Evolutionary conservation across 2,888 invertebrate species (phyloP).

Genomic region (Prostheceraeus crozeri): DNA sequence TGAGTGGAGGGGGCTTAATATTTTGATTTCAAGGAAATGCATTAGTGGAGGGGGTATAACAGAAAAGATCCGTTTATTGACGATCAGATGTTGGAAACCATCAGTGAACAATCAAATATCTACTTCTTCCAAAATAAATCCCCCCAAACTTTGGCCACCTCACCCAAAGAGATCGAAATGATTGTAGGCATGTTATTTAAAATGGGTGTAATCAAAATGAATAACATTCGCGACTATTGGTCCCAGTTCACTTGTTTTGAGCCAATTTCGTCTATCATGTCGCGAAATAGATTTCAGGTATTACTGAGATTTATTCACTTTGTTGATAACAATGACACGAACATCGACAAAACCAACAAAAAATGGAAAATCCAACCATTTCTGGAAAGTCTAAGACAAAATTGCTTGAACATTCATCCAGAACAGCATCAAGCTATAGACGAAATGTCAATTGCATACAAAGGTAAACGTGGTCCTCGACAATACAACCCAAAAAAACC

Average conservation of each 20-base stretch:
- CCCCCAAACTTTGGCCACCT: slow-evolving; percentile 34
- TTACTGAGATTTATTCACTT: slow-evolving; percentile 40
- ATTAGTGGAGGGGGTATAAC: no score
- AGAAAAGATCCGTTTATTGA: no score
- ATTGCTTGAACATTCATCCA: slow-evolving; percentile 32
- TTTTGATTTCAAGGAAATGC: no score
- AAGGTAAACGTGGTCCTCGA: slow-evolving; percentile 33
- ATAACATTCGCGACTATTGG: slow-evolving; percentile 13
- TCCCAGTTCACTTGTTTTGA: background rate
- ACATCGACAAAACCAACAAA: slow-evolving; percentile 20
- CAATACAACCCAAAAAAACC: slow-evolving; percentile 40
- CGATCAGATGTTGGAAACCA: slow-evolving; percentile 34
- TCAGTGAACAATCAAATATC: slow-evolving; percentile 37
- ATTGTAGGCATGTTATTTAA: slow-evolving; percentile 35
- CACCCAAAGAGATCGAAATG: slow-evolving; percentile 32
- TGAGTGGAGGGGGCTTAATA: no score
- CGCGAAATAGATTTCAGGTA: slow-evolving; percentile 35
- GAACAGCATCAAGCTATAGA: slow-evolving; percentile 37
- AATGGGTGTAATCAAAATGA: slow-evolving; percentile 38
- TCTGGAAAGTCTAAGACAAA: slow-evolving; percentile 35
- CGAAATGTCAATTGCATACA: slow-evolving; percentile 39
- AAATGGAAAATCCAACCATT: slow-evolving; percentile 40
- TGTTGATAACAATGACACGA: slow-evolving; percentile 38
- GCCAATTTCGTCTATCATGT: slow-evolving; percentile 23
- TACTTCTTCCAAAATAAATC: slow-evolving; percentile 36